Evolutionary conservation across 2,888 invertebrate genomes (phyloP).

Genomic region (Thymelicus sylvestris): DNA sequence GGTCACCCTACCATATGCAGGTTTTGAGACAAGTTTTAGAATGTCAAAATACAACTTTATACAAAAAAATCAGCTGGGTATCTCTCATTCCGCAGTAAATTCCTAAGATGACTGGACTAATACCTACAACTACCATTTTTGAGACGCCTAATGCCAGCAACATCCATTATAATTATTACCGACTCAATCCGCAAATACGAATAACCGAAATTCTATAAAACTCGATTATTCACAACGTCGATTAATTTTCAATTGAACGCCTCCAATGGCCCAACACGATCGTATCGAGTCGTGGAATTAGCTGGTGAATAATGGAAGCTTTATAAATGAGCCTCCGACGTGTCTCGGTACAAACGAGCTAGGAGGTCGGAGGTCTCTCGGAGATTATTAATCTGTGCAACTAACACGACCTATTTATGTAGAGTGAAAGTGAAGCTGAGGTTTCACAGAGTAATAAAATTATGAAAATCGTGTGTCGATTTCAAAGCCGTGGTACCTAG

Average conservation of each 20-base stretch:
- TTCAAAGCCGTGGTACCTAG: no score
- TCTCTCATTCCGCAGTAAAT: no score
- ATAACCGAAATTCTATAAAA: slow-evolving; percentile 10
- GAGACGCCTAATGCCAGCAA: no score
- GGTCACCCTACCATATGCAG: no score
- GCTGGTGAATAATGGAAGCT: slow-evolving; percentile 51
- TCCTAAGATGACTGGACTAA: no score
- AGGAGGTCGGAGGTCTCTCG: slow-evolving; percentile 46
- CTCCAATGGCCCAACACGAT: slow-evolving; percentile 24
- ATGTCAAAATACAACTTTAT: no score
- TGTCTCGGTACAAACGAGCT: slow-evolving; percentile 50
- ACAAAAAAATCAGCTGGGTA: no score
- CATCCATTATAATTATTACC: no score
- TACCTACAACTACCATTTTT: no score
- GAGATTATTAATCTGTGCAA: slow-evolving; percentile 50
- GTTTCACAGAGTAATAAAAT: slow-evolving; percentile 3
- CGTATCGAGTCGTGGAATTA: slow-evolving; percentile 45
- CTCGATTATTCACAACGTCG: slow-evolving; percentile 33
- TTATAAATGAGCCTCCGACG: slow-evolving; percentile 50
- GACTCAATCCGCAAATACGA: background rate
- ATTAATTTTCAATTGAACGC: slow-evolving; percentile 40
- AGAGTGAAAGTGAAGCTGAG: background rate
- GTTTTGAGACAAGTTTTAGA: no score
- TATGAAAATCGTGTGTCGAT: background rate
- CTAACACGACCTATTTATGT: slow-evolving; percentile 10